phyloP scores from a whole-genome alignment of 2,888 invertebrate genomes.

The Margaritifera margaritifera region DNA sequence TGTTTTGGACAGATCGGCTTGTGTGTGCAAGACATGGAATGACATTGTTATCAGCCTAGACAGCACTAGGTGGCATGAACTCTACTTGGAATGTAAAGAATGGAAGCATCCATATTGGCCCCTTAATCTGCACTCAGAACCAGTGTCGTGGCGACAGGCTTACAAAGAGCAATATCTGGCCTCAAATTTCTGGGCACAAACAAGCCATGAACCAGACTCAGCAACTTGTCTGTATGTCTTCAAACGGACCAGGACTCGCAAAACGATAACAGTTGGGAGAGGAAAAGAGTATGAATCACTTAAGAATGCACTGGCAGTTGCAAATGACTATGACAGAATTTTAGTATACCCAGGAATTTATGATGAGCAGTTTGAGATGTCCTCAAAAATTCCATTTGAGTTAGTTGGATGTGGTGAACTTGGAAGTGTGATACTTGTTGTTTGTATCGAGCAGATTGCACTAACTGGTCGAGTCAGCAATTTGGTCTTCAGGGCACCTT shows the following conservation, averaged over 20 bases:
- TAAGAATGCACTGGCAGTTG: slow-evolving; percentile 60
- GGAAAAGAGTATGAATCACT: slow-evolving; percentile 53
- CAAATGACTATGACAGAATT: slow-evolving; percentile 63
- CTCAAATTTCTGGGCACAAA: slow-evolving; percentile 54
- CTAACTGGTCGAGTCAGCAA: slow-evolving; percentile 62
- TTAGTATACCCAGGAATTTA: slow-evolving; percentile 66
- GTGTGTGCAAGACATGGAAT: slow-evolving; percentile 65
- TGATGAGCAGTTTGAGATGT: slow-evolving; percentile 68
- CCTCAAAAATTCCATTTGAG: slow-evolving; percentile 66
- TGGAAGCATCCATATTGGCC: slow-evolving; percentile 68
- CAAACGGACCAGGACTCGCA: slow-evolving; percentile 46
- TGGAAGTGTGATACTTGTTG: slow-evolving; percentile 62
- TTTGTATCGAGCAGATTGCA: slow-evolving; percentile 63
- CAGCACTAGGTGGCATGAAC: slow-evolving; percentile 57
- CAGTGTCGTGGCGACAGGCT: slow-evolving; percentile 60
- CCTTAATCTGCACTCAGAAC: slow-evolving; percentile 51
- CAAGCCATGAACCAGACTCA: slow-evolving; percentile 33
- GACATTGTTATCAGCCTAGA: slow-evolving; percentile 61
- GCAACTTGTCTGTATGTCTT: slow-evolving; percentile 53
- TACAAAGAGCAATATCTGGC: slow-evolving; percentile 57
- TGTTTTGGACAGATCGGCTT: slow-evolving; percentile 31
- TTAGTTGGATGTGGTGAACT: slow-evolving; percentile 62
- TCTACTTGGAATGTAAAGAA: slow-evolving; percentile 54
- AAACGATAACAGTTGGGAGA: slow-evolving; percentile 62
- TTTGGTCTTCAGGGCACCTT: slow-evolving; percentile 65